Evolutionary conservation across 30 jellyfish, hydroid and myxozoan species (phyloP).

Genomic region (Catostylus mosaicus): DNA sequence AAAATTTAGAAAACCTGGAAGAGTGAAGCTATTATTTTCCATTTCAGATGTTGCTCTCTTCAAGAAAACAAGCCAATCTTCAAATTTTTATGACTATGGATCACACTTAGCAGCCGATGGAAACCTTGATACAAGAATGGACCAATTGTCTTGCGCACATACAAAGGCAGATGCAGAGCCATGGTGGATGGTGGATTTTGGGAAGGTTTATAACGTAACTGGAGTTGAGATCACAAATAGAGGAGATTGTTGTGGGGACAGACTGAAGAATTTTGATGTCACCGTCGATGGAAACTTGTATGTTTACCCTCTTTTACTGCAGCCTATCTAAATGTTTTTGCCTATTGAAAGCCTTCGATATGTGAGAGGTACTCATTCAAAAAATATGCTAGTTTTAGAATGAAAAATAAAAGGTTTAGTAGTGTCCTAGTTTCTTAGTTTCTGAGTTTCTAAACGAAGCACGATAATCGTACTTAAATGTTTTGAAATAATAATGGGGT

Average conservation of each 20-base stretch:
- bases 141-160: background rate
- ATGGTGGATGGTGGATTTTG: conserved; percentile 56
- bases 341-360: no score
- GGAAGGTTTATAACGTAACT: background rate
- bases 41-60: background rate
- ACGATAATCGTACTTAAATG: no score
- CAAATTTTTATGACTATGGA: no score
- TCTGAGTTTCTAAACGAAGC: no score
- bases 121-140: background rate
- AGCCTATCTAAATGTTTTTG: no score
- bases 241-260: conserved; percentile 41
- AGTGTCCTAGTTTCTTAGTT: no score
- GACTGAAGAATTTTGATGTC: conserved; percentile 33
- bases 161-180: conserved; percentile 21
- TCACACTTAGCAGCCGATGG: conserved; percentile 27
- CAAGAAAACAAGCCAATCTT: conserved; percentile 8
- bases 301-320: no score
- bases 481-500: no score
- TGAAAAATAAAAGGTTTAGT: no score
- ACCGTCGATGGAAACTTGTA: conserved; percentile 8
- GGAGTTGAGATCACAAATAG: conserved; percentile 53
- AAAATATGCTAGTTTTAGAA: no score
- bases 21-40: background rate
- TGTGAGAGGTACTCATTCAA: no score
- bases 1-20: no score